Evolutionary conservation across 2,113 vertebrate species (phyloP).

Genomic region (Dolichallabes microphthalmus): DNA sequence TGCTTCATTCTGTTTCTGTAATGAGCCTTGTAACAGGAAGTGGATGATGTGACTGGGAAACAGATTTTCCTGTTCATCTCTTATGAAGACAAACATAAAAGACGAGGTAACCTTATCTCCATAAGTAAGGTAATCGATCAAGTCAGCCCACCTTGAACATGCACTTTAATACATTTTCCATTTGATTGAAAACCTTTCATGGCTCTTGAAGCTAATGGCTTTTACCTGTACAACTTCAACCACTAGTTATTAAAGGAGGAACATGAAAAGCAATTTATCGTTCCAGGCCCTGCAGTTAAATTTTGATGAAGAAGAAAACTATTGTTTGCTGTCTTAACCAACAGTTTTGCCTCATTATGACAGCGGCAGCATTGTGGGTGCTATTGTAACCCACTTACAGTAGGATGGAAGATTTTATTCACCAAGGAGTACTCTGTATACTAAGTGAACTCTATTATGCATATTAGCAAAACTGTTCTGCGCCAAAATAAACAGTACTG

Average conservation of each 20-base stretch:
- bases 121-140: neutral
- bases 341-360: neutral
- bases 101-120: neutral
- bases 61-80: constrained; percentile 33
- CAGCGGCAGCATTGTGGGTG: neutral
- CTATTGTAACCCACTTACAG: neutral
- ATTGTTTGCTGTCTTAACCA: neutral
- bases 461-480: neutral
- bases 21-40: constrained; percentile 57
- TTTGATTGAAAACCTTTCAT: neutral
- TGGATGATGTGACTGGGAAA: constrained; percentile 43
- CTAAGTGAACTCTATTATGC: neutral
- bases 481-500: too few relatives aligned
- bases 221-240: neutral
- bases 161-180: neutral
- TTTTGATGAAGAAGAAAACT: neutral
- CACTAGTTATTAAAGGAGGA: neutral
- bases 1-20: constrained; percentile 45
- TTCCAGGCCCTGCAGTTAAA: neutral
- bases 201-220: neutral
- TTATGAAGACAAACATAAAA: constrained; percentile 1
- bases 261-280: neutral
- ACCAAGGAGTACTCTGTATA: neutral
- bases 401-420: neutral
- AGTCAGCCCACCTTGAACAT: neutral